These are phyloP conservation scores for Betta splendens DNA, from an alignment of 2,797 vertebrate species.

Conservation along the genomic window DNA sequence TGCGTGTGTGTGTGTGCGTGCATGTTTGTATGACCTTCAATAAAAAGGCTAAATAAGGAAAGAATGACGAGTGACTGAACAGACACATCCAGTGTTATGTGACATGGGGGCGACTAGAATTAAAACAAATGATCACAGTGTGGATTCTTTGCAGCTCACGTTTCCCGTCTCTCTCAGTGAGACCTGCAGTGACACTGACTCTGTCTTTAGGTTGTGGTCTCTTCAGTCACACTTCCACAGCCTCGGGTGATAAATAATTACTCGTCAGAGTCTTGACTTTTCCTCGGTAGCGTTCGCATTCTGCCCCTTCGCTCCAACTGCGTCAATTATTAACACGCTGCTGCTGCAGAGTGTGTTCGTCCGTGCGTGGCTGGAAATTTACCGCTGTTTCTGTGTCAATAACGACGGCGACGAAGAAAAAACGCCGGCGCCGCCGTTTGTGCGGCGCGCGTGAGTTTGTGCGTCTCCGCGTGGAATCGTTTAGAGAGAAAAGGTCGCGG, in stretches of 20 bases:
- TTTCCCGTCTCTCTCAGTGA: constrained; percentile 27
- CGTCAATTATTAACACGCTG: constrained; percentile 77
- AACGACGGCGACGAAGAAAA: neutral
- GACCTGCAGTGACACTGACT: constrained; percentile 40
- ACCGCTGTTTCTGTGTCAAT: constrained; percentile 31
- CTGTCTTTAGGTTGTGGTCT: constrained; percentile 45
- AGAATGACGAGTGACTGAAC: constrained; percentile 43
- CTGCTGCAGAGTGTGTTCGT: constrained; percentile 56
- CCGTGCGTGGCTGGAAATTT: constrained; percentile 33
- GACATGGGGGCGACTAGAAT: constrained; percentile 34
- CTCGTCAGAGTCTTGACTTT: constrained; percentile 64
- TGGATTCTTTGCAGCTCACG: constrained; percentile 14
- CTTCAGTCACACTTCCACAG: constrained; percentile 44
- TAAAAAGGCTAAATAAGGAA: constrained; percentile 35
- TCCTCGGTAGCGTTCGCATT: constrained; percentile 66
- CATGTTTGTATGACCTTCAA: no score
- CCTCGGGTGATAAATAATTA: constrained; percentile 81
- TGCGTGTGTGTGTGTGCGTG: no score
- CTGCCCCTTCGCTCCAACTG: constrained; percentile 60
- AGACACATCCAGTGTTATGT: constrained; percentile 56
- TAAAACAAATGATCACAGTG: constrained; percentile 17
- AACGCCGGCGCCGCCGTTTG: neutral
- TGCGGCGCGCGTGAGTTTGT: neutral
- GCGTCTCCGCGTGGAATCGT: neutral
- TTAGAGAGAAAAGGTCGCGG: neutral